phyloP scores from a whole-genome alignment of 1,140 invertebrate genomes.

The Wiebesia pumilae region DNA sequence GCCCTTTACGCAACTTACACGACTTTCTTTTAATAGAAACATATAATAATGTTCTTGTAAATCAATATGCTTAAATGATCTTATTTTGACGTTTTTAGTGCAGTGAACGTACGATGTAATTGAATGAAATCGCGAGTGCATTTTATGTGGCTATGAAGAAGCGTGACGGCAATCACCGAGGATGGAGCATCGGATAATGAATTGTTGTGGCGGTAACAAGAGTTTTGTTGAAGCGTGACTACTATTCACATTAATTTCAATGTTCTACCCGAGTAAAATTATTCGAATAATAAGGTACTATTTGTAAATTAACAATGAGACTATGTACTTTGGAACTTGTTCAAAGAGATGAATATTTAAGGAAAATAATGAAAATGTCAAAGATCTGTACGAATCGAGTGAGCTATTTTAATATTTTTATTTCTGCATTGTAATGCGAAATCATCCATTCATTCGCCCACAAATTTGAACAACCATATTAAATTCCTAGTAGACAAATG shows the following conservation, averaged over 20 bases:
- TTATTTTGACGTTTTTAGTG: not conserved
- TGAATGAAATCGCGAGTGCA: not conserved
- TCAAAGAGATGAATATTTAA: too few species aligned
- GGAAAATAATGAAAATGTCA: too few species aligned
- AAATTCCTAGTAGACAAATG: too few species aligned
- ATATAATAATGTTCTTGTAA: not conserved
- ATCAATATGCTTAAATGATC: not conserved
- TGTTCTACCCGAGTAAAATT: not conserved
- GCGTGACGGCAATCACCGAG: not conserved
- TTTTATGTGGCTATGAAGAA: not conserved
- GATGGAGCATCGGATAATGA: not conserved
- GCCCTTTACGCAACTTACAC: not conserved
- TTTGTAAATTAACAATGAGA: not conserved
- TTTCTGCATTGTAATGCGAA: too few species aligned
- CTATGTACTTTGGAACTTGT: not conserved
- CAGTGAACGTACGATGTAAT: not conserved
- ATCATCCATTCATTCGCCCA: too few species aligned
- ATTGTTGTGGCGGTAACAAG: slow-evolving; percentile 10
- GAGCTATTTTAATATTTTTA: too few species aligned
- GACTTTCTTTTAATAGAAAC: not conserved
- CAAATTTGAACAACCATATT: too few species aligned
- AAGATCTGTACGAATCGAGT: too few species aligned
- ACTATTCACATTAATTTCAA: too few species aligned
- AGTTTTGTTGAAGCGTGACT: not conserved
- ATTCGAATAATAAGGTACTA: not conserved